Evolutionary conservation across 2,888 invertebrate species (phyloP).

Genomic region (Andrena haemorrhoa): DNA sequence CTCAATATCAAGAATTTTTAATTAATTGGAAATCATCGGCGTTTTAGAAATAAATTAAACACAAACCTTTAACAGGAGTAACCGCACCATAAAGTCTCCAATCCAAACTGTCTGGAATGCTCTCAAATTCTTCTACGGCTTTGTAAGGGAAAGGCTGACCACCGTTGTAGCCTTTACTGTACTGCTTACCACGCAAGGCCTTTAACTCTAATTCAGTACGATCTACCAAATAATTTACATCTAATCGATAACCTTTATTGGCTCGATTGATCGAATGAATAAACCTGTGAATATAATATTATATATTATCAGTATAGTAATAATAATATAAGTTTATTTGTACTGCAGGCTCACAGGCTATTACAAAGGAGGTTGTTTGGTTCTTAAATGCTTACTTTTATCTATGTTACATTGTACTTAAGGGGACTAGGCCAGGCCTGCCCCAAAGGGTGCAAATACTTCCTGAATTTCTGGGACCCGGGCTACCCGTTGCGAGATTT

Average conservation of each 20-base stretch:
- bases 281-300: slow-evolving; percentile 85
- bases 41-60: background rate
- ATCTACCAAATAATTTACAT: slow-evolving; percentile 96
- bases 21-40: background rate
- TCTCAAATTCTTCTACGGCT: slow-evolving; percentile 85
- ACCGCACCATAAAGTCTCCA: slow-evolving; percentile 97
- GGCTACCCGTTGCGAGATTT: too few relatives aligned
- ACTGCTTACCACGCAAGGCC: slow-evolving; percentile 90
- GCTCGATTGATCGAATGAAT: slow-evolving; percentile 94
- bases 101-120: slow-evolving; percentile 92
- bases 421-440: too few relatives aligned
- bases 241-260: slow-evolving; percentile 89
- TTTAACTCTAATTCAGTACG: slow-evolving; percentile 91
- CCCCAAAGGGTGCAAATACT: too few relatives aligned
- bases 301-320: background rate
- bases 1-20: background rate
- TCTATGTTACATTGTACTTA: too few relatives aligned
- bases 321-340: background rate
- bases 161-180: slow-evolving; percentile 88
- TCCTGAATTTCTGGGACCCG: too few relatives aligned
- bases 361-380: too few relatives aligned
- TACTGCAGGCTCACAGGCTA: too few relatives aligned
- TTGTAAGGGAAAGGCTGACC: slow-evolving; percentile 93
- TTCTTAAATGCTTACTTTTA: too few relatives aligned
- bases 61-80: slow-evolving; percentile 94